Evolutionary conservation across 1,140 invertebrate species (phyloP).

Genomic region (Nomia melanderi): DNA sequence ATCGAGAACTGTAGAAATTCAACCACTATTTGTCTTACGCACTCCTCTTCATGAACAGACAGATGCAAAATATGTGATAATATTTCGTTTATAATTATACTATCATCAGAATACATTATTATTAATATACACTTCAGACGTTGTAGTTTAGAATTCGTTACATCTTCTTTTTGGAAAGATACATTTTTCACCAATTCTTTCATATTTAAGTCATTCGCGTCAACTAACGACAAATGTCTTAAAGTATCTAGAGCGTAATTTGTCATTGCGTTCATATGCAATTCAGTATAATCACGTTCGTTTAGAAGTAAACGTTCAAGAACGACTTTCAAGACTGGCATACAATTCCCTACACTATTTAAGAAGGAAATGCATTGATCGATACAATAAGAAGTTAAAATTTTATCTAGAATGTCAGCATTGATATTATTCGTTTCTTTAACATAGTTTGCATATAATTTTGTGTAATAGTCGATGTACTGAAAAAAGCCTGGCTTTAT

Average conservation of each 20-base stretch:
- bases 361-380: slow-evolving; percentile 61
- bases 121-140: slow-evolving; percentile 36
- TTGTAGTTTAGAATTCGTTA: slow-evolving; percentile 1
- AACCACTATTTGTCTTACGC: slow-evolving; percentile 13
- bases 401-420: slow-evolving; percentile 29
- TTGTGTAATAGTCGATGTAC: slow-evolving; percentile 60
- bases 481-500: slow-evolving; percentile 67
- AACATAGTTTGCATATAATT: slow-evolving; percentile 43
- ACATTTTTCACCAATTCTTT: slow-evolving; percentile 14
- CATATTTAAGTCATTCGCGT: slow-evolving; percentile 15
- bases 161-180: slow-evolving; percentile 10
- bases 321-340: slow-evolving; percentile 31
- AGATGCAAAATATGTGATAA: slow-evolving; percentile 19
- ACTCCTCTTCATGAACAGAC: slow-evolving; percentile 28
- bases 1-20: slow-evolving; percentile 50
- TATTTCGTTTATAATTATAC: slow-evolving; percentile 11
- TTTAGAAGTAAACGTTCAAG: slow-evolving; percentile 31
- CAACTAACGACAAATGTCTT: slow-evolving; percentile 7
- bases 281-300: slow-evolving; percentile 2
- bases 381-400: slow-evolving; percentile 52
- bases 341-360: slow-evolving; percentile 30
- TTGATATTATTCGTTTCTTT: slow-evolving; percentile 32
- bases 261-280: slow-evolving; percentile 43
- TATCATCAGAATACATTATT: slow-evolving; percentile 37
- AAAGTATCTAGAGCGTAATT: slow-evolving; percentile 45